Base-by-base conservation (phyloP, 2,888 invertebrate species). In the Nineta flava region DNA sequence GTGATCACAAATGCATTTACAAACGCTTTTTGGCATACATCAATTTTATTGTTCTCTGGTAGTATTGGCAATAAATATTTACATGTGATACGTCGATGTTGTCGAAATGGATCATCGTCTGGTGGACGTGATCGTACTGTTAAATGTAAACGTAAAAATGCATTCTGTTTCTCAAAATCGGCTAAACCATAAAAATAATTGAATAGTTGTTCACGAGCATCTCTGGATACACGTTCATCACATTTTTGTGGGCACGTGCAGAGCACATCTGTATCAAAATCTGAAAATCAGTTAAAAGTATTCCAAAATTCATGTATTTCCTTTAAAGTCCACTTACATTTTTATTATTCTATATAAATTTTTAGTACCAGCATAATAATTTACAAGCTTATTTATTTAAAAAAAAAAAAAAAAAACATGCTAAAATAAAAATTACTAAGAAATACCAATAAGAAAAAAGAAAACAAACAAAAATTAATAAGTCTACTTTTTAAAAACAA, bases 211-310 rank as follows among this genome's bases (percentile, higher is more conserved):
- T 68, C 64, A 43, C 70, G 64, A 35, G 67, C 64, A 53, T 69
- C 68, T 50, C 59, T 55, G 32, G 71, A 66, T 53, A 73, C 68
- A 55, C 69, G 64, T 50, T 70, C 67, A 56, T 69, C 69, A 60
- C 73, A 73, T 64, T 68, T 69, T 62, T 73, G 73, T 10, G 72
- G 72, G 56, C 73, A 73, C 53, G 69, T 68, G 59, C 73, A 73
- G 42, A 73, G 58, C 53, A 68, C 67, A 35, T 70, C 72, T 70
- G 64, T 50, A 64, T 67, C 54, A 50, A 57, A 44, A 44, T 44
- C 44, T 44, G 26, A 21, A 44, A 44, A 44, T 44, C 44, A 44
- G 42, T 44, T 19, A 26, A 44, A 44, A 26, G 21, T 26, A 44
- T 44, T 44, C 44, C 17, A 15, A 38, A 38, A 13, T 38, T 38